These are phyloP conservation scores for Lepus timidus DNA, from an alignment of 2,113 vertebrate genomes.

Conservation along the genomic window DNA sequence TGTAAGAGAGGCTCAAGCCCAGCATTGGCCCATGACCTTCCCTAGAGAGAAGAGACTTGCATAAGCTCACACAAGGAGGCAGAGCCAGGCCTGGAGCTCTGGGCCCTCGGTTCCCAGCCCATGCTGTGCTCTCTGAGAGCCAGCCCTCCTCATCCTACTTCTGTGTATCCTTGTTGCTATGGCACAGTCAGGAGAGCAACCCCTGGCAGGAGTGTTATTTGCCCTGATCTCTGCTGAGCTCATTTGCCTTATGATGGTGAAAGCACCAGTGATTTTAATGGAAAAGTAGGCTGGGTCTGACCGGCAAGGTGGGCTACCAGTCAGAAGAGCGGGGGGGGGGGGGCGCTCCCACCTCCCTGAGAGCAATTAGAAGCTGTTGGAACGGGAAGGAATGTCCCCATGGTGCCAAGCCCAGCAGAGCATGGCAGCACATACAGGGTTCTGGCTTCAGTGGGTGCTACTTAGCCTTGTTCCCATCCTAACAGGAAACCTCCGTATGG, in stretches of 20 bases:
- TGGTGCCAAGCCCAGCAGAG: not conserved
- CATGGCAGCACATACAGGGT: not conserved
- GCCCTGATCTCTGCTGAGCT: not conserved
- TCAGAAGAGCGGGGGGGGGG: not conserved
- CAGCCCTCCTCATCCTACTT: not conserved
- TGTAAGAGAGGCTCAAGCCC: not conserved
- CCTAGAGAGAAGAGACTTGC: not conserved
- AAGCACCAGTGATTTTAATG: not conserved
- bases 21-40: not conserved
- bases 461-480: not conserved
- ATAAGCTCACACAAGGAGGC: not conserved
- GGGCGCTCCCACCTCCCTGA: not conserved
- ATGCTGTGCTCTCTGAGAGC: not conserved
- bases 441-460: not conserved
- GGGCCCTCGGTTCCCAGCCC: not conserved
- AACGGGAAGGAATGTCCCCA: not conserved
- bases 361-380: not conserved
- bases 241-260: rapidly evolving
- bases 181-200: not conserved
- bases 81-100: not conserved
- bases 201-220: rapidly evolving
- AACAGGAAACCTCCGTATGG: not conserved
- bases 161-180: not conserved
- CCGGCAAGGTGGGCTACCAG: not conserved
- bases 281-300: not conserved